Conservation (phyloP, 1,140 invertebrate species). For the Homarus americanus region DNA sequence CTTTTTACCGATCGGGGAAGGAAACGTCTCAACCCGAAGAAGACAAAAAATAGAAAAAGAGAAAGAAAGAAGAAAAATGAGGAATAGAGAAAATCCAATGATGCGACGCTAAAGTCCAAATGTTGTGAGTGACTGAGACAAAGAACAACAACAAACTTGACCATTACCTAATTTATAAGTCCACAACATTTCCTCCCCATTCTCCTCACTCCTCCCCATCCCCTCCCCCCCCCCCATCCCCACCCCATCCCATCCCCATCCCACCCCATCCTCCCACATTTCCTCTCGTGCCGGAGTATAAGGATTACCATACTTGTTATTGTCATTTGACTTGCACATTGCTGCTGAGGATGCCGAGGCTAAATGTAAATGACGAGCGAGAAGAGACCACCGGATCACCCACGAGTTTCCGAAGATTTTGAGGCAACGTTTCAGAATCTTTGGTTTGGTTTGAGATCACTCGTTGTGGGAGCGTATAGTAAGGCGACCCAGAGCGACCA, state of each 20-base stretch:
- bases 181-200: neutral
- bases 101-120: neutral
- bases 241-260: neutral
- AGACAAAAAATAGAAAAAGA: too few species aligned
- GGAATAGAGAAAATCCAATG: conserved; percentile 30
- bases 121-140: neutral
- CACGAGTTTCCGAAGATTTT: neutral
- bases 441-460: neutral
- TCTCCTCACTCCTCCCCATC: neutral
- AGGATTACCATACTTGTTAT: conserved; percentile 1
- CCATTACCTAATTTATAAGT: neutral
- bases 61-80: neutral
- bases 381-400: neutral
- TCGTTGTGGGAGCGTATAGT: neutral
- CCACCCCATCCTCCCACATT: neutral
- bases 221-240: neutral
- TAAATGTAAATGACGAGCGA: neutral
- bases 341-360: neutral
- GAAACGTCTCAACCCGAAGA: too few species aligned
- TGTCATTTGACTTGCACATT: conserved; percentile 29
- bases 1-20: too few species aligned
- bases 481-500: too few species aligned
- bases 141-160: neutral
- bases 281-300: neutral
- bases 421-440: neutral